Evolutionary conservation across 2,888 invertebrate species (phyloP), one percentile per base, ranked within the genome.

Genomic region (Electrophaes corylata): DNA sequence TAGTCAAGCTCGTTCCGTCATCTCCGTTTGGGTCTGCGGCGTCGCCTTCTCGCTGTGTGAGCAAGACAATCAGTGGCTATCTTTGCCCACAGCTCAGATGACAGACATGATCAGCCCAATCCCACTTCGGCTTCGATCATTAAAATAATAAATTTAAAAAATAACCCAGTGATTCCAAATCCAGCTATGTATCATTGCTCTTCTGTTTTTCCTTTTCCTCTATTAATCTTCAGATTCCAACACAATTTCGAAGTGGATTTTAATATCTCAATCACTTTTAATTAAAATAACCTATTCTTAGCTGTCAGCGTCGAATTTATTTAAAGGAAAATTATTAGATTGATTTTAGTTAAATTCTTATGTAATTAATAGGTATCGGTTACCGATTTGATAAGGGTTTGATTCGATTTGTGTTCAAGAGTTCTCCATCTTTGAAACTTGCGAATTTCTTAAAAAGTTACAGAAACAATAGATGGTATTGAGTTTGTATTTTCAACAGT

Each of bases 191-290:
- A 62, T 63, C 67, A 29, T 29, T 29, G 11, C 40, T 73, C 65
- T 76, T 83, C 11, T 84, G 79, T 81, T 81, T 79, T 81, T 65
- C 59, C 54, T 63, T 54, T 53, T 39, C 55, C 55, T 63, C 61
- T 59, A 65, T 65, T 75, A 74, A 72, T 76, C 75, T 75, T 65
- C 65, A 63, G 66, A 72, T 70, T 67, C 66, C 73, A 71, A 75
- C 67, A 75, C 71, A 72, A 78, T 76, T 73, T 57, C 66, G 57
- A 62, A 72, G 67, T 67, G 71, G 76, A 76, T 76, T 78, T 79
- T 79, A 79, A 78, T 76, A 76, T 75, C 73, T 77, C 64, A 72
- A 70, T 75, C 69, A 59, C 56, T 65, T 67, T 75, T 78, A 72
- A 75, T 74, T 76, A 71, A 72, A 73, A 68, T 51, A 58, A 58